These are phyloP conservation scores for Napeogenes inachia DNA, from an alignment of 2,888 invertebrate genomes.

Conservation along the genomic window DNA sequence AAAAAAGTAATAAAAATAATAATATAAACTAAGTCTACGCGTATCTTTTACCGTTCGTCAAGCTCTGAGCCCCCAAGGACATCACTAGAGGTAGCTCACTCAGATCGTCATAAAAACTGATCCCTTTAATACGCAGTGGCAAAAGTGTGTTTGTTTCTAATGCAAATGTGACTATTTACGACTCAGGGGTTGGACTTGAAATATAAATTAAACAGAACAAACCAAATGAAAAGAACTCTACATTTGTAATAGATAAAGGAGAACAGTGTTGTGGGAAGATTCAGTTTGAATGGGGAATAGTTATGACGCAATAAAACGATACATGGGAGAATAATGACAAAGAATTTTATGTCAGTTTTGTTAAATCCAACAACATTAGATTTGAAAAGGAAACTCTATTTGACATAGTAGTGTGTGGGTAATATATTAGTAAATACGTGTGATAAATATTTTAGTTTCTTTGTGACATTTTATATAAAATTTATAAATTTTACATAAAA, in stretches of 20 bases:
- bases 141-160: constrained; percentile 63
- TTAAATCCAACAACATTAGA: too few relatives aligned
- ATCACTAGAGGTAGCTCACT: neutral
- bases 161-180: constrained; percentile 70
- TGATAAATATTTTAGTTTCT: too few relatives aligned
- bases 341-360: too few relatives aligned
- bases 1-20: too few relatives aligned
- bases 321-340: neutral
- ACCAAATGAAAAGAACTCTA: neutral
- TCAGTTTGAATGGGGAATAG: constrained; percentile 13
- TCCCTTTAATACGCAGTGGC: constrained; percentile 43
- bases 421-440: too few relatives aligned
- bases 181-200: constrained; percentile 47
- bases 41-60: neutral
- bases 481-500: too few relatives aligned
- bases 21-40: neutral
- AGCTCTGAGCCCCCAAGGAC: neutral
- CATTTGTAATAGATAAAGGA: constrained; percentile 1
- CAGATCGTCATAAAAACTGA: constrained; percentile 26
- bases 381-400: too few relatives aligned
- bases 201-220: constrained; percentile 20
- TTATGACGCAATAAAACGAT: constrained; percentile 1
- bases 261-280: constrained; percentile 11
- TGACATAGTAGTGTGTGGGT: too few relatives aligned
- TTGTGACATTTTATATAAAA: too few relatives aligned